Percentiles rank a stretch among this genome's conserved stretches.
Evolutionary conservation across 1,140 invertebrate species (phyloP).

Genomic region (Calliopsis andreniformis): DNA sequence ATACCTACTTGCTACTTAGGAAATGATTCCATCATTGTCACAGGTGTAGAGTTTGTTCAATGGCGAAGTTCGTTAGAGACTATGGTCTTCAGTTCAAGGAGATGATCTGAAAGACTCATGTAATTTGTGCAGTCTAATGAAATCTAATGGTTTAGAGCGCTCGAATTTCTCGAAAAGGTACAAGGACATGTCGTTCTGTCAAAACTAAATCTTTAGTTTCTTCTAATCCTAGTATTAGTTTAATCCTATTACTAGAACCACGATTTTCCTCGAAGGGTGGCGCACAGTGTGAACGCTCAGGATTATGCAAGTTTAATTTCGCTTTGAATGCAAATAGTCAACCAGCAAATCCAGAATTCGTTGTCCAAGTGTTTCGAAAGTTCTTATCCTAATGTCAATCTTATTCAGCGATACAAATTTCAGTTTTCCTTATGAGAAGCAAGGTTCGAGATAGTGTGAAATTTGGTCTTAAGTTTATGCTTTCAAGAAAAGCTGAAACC

Average conservation of each 20-base stretch:
- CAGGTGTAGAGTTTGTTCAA: too few species aligned
- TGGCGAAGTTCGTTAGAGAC: too few species aligned
- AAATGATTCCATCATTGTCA: too few species aligned
- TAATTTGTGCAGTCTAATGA: slow-evolving; percentile 2
- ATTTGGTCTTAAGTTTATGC: too few species aligned
- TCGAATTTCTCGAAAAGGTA: background rate
- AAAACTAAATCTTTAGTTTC: slow-evolving; percentile 6
- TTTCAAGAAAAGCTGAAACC: too few species aligned
- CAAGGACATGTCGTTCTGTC: background rate
- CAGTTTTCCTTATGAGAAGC: background rate
- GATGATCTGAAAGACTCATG: background rate
- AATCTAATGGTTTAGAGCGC: slow-evolving; percentile 6
- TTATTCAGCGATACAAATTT: background rate
- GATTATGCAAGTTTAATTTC: background rate
- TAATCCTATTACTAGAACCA: background rate
- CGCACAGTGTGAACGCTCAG: background rate
- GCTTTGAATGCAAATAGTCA: background rate
- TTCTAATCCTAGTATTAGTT: slow-evolving; percentile 2
- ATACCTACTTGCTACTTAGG: too few species aligned
- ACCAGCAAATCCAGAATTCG: background rate
- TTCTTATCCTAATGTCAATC: background rate
- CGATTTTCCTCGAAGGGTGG: background rate
- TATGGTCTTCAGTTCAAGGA: too few species aligned
- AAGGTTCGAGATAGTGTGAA: background rate
- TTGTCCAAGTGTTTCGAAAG: background rate